These are phyloP conservation scores for Paraescarpia echinospica DNA, from an alignment of 1,140 invertebrate genomes.

Conservation along the genomic window DNA sequence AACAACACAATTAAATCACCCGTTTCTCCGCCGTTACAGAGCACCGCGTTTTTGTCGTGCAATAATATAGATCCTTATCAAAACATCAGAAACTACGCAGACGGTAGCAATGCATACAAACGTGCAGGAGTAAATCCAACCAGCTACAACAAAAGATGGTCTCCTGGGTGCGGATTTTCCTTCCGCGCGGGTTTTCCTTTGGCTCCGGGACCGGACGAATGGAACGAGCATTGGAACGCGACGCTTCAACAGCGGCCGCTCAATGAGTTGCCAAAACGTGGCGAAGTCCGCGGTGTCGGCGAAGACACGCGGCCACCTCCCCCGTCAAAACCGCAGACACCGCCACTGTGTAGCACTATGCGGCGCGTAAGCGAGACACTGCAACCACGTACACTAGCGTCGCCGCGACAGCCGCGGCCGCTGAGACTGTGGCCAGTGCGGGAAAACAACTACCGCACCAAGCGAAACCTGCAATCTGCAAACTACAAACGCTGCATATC, in stretches of 20 bases:
- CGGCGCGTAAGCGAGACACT: background rate
- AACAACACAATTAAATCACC: background rate
- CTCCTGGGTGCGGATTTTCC: background rate
- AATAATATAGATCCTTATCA: background rate
- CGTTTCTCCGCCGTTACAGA: background rate
- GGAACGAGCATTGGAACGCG: background rate
- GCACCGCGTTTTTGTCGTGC: background rate
- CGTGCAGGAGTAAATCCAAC: background rate
- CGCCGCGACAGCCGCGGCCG: too few relatives aligned
- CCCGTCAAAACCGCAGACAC: background rate
- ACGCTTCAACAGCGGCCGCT: background rate
- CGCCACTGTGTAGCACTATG: background rate
- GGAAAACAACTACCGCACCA: background rate
- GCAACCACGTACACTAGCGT: background rate
- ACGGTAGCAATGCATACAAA: background rate
- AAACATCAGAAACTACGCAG: background rate
- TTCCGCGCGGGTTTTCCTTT: background rate
- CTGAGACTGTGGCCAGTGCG: background rate
- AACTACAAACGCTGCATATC: background rate
- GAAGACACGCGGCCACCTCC: background rate
- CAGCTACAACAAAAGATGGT: background rate
- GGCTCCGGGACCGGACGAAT: background rate
- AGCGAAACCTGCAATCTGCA: background rate
- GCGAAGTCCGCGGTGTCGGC: background rate
- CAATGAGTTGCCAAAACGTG: background rate